Evolutionary conservation across 1,140 invertebrate species (phyloP).

Genomic region (Caenorhabditis latens): DNA sequence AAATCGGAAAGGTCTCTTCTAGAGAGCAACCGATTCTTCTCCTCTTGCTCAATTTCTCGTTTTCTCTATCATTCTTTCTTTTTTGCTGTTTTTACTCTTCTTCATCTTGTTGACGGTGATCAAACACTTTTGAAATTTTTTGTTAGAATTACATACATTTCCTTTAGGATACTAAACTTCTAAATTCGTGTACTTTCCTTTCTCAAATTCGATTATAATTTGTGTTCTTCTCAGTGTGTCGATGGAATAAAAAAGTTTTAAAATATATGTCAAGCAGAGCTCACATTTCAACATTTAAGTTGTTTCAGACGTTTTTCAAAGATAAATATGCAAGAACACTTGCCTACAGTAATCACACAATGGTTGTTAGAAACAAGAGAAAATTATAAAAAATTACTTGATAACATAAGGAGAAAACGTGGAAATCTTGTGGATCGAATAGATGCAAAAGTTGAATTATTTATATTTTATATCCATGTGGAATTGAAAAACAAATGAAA

Average conservation of each 20-base stretch:
- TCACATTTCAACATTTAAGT: too few species aligned
- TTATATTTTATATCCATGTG: too few species aligned
- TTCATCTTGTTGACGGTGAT: constrained; percentile 48
- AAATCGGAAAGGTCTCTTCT: constrained; percentile 51
- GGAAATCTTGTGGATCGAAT: too few species aligned
- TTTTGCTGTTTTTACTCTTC: background rate
- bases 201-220: constrained; percentile 24
- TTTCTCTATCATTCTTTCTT: constrained; percentile 5
- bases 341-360: too few species aligned
- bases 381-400: too few species aligned
- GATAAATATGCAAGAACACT: too few species aligned
- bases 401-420: too few species aligned
- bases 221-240: constrained; percentile 38
- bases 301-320: too few species aligned
- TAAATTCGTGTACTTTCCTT: constrained; percentile 51
- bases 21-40: constrained; percentile 23
- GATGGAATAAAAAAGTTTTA: constrained; percentile 22
- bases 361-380: too few species aligned
- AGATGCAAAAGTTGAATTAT: too few species aligned
- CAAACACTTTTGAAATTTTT: background rate
- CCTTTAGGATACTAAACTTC: constrained; percentile 38
- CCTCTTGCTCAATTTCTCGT: background rate
- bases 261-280: too few species aligned
- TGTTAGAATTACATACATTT: constrained; percentile 37
- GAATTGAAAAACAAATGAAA: too few species aligned